Conservation (phyloP, 2,888 invertebrate genomes). For the Scrobipalpa atriplicella region DNA sequence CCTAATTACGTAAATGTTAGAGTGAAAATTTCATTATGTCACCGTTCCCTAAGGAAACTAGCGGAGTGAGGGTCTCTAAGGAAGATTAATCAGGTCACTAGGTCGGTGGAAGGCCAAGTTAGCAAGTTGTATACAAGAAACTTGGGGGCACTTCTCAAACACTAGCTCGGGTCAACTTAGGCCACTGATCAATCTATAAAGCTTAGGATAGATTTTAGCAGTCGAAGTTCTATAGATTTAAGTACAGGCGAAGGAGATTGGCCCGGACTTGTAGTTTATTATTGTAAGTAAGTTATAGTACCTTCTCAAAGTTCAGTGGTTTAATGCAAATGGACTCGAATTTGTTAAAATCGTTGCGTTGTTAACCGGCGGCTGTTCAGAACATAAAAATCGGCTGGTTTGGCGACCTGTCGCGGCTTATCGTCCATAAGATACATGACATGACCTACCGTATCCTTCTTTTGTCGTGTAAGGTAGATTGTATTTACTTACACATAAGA, state of each 20-base stretch:
- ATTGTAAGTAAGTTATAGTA: too few relatives aligned
- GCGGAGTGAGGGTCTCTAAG: constrained; percentile 1
- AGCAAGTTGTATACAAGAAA: background rate
- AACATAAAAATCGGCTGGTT: background rate
- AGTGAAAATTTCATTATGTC: constrained; percentile 1
- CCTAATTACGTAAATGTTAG: background rate
- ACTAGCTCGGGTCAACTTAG: background rate
- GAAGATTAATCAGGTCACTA: constrained; percentile 13
- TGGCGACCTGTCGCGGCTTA: background rate
- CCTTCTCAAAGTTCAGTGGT: too few relatives aligned
- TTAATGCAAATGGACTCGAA: too few relatives aligned
- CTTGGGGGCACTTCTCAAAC: too few relatives aligned
- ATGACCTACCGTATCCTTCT: too few relatives aligned
- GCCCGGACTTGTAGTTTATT: too few relatives aligned
- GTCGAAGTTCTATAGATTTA: background rate
- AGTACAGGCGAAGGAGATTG: too few relatives aligned
- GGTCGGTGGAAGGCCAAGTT: background rate
- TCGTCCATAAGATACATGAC: background rate
- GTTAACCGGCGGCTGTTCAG: too few relatives aligned
- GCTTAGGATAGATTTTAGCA: background rate
- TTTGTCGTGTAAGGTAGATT: background rate
- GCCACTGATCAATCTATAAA: constrained; percentile 9
- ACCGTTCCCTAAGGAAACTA: background rate
- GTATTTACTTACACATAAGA: background rate
- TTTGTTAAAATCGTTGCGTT: too few relatives aligned